Conservation (phyloP, 2,888 invertebrate species). For the Cataglyphis altisquamis region DNA sequence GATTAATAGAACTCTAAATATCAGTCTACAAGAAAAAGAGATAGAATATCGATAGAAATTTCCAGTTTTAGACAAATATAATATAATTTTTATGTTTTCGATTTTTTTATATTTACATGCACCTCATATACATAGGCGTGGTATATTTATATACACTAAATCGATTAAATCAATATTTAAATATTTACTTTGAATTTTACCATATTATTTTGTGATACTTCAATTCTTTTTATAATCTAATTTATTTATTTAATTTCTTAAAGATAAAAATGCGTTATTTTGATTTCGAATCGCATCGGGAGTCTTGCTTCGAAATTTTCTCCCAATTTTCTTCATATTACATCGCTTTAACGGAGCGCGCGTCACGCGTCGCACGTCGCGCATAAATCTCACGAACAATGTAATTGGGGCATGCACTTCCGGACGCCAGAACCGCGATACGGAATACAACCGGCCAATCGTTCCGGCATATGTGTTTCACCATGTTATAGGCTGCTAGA, state of each 20-base stretch:
- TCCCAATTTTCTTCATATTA: constrained; percentile 43
- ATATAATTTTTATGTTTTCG: neutral
- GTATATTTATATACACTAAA: neutral
- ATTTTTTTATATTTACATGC: neutral
- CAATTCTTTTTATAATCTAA: too few species aligned
- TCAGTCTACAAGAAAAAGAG: neutral
- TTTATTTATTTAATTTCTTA: too few species aligned
- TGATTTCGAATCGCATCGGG: too few species aligned
- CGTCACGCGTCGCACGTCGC: constrained; percentile 7
- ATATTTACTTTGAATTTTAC: too few species aligned
- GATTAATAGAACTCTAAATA: neutral
- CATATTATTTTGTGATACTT: too few species aligned
- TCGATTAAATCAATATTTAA: neutral
- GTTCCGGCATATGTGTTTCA: constrained; percentile 12
- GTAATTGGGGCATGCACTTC: constrained; percentile 58
- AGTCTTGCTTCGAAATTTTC: neutral
- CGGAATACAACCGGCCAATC: constrained; percentile 40
- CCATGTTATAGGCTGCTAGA: constrained; percentile 14
- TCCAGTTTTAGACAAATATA: neutral
- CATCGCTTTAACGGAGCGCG: constrained; percentile 4
- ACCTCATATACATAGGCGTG: neutral
- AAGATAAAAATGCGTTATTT: too few species aligned
- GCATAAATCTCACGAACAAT: constrained; percentile 52
- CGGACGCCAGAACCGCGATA: constrained; percentile 2
- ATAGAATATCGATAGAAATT: neutral